Conservation (phyloP, 2,797 vertebrate genomes). For the Helarctos malayanus region DNA sequence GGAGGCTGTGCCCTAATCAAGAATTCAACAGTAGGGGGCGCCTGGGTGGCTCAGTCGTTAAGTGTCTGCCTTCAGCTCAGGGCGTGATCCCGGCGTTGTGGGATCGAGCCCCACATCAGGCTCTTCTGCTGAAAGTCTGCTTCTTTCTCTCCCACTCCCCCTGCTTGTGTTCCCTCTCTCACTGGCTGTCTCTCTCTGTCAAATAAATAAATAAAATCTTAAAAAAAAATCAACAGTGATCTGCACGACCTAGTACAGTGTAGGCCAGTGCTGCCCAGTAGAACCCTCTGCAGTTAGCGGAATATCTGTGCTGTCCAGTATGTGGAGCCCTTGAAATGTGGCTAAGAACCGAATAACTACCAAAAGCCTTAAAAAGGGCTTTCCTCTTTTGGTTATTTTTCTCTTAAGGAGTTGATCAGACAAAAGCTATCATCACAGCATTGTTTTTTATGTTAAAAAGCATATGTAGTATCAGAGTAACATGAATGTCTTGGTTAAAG, state of each 20-base stretch:
- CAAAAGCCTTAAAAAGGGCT: background rate
- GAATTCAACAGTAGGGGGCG: background rate
- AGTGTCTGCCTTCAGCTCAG: too few species aligned
- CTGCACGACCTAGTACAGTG: background rate
- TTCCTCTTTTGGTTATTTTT: slow-evolving; percentile 26
- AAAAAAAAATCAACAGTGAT: background rate
- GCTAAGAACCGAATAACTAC: background rate
- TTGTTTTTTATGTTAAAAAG: slow-evolving; percentile 2
- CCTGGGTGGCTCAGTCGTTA: too few species aligned
- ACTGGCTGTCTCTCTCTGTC: too few species aligned
- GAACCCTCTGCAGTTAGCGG: background rate
- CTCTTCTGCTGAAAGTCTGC: too few species aligned
- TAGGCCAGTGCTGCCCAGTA: background rate
- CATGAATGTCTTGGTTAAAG: background rate
- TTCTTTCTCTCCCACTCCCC: too few species aligned
- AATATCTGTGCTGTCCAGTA: background rate
- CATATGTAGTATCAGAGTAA: background rate
- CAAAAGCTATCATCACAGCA: background rate
- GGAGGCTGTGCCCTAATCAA: background rate
- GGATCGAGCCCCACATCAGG: too few species aligned
- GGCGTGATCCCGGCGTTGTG: too few species aligned
- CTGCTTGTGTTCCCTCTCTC: too few species aligned
- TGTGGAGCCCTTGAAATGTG: background rate
- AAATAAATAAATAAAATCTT: too few species aligned
- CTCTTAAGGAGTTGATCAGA: background rate